A percentile compares a stretch with the other conserved stretches of the same genome.
phyloP scores from a whole-genome alignment of 1,140 invertebrate species.

The Linepithema humile region DNA sequence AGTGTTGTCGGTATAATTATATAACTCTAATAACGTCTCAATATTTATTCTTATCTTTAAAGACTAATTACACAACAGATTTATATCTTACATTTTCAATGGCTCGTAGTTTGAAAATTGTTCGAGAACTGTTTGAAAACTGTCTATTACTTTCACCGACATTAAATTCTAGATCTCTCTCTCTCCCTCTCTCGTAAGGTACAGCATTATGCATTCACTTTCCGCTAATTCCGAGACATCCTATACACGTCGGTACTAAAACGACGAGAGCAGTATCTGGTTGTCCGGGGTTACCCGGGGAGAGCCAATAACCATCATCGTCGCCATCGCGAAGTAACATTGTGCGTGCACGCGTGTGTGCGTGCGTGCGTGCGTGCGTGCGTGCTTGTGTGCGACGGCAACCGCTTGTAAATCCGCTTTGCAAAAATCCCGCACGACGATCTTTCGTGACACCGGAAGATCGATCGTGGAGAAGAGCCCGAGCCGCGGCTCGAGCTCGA shows the following conservation, averaged over 20 bases:
- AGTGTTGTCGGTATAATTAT: no score
- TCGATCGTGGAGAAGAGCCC: conserved; percentile 13
- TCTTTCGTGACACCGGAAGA: conserved; percentile 44
- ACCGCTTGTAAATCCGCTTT: conserved; percentile 61
- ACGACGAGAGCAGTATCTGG: conserved; percentile 35
- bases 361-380: conserved; percentile 43
- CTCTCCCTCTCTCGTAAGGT: no score
- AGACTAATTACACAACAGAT: no score
- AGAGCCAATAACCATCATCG: conserved; percentile 46
- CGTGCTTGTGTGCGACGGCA: conserved; percentile 40
- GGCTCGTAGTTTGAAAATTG: no score
- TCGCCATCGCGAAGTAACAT: conserved; percentile 43
- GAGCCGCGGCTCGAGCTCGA: not conserved
- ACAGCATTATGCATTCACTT: not conserved
- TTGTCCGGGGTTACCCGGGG: conserved; percentile 31
- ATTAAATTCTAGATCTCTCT: not conserved
- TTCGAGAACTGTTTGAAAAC: not conserved
- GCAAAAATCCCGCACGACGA: conserved; percentile 35
- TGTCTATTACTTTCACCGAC: not conserved
- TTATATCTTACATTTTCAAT: no score
- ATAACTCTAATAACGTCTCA: no score
- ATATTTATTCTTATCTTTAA: no score
- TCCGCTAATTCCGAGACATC: not conserved
- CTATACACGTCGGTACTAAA: conserved; percentile 28
- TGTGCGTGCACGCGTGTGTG: conserved; percentile 40